Evolutionary conservation across 1,140 invertebrate genomes (phyloP), one percentile per base, ranked within the genome.

Genomic region (Procambarus clarkii): DNA sequence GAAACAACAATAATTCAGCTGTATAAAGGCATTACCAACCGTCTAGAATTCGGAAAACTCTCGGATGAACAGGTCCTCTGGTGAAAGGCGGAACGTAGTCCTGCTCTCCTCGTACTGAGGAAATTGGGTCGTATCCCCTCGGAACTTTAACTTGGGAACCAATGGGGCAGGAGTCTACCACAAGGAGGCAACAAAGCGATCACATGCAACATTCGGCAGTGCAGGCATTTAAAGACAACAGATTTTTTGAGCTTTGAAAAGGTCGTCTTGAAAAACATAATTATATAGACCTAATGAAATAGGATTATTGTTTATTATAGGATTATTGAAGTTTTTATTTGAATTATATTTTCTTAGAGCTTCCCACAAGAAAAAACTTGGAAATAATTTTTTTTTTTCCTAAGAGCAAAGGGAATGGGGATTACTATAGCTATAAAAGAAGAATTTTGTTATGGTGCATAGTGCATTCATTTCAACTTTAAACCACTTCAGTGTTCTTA

Each of bases 21-120:
- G 15, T 18, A 18, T 64, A 13, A 64, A 64, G 18, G 15, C 60
- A 21, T 64, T 64, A 64, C 60, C 60, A 64, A 86, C 83, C 81
- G 48, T 84, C 94, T 95, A 96, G 94, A 96, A 96, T 88, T 96
- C 95, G 78, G 95, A 94, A 94, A 96, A 96, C 93, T 96, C 95
- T 92, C 95, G 95, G 50, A 93, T 94, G 94, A 94, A 95, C 93
- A 95, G 94, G 92, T 95, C 94, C 76, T 95, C 95, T 13, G 94
- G 93, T 82, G 93, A 93, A 92, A 92, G 95, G 91, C 92, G 94
- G 94, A 95, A 94, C 34, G 94, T 93, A 86, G 94, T 92, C 90
- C 93, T 93, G 90, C 95, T 95, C 93, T 96, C 96, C 84, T 96
- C 95, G 93, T 96, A 96, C 81, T 95, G 94, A 92, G 96, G 95